A percentile compares a stretch with the other conserved stretches of the same genome.
Evolutionary conservation across 2,888 invertebrate species (phyloP).

Genomic region (Epirrita christyi): DNA sequence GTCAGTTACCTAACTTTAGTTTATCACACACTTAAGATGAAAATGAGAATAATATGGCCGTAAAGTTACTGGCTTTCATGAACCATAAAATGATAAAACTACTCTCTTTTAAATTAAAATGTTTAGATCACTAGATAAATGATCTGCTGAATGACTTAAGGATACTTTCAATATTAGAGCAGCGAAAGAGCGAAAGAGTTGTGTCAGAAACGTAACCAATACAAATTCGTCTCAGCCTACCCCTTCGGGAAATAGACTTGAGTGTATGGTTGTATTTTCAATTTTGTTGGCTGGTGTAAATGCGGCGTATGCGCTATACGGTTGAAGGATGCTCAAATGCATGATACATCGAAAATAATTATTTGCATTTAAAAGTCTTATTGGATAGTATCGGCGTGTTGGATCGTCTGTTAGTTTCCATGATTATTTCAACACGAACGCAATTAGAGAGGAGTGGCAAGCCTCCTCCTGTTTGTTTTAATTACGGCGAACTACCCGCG

Average conservation of each 20-base stretch:
- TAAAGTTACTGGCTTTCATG: conserved; percentile 7
- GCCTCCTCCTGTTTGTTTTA: conserved; percentile 82
- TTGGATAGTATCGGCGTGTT: conserved; percentile 30
- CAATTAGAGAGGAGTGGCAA: conserved; percentile 81
- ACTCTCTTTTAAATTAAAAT: conserved; percentile 1
- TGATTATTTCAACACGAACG: conserved; percentile 81
- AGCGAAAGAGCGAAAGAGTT: background rate
- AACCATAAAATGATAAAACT: conserved; percentile 7
- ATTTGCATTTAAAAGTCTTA: conserved; percentile 3
- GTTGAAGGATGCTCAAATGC: background rate
- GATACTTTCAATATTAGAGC: background rate
- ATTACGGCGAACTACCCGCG: conserved; percentile 78
- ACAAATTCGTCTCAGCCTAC: too few species aligned
- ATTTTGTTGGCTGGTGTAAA: too few species aligned
- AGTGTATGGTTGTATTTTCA: too few species aligned
- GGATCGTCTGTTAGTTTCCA: conserved; percentile 64
- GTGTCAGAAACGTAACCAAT: background rate
- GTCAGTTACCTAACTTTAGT: background rate
- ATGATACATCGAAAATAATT: background rate
- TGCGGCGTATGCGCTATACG: too few species aligned
- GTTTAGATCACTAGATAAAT: background rate
- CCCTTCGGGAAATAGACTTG: too few species aligned
- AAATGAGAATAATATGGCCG: conserved; percentile 7
- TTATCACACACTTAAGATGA: conserved; percentile 3
- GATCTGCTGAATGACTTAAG: background rate